Base-by-base conservation (phyloP, 2,888 invertebrate genomes). In the Campopleginae sp. region DNA sequence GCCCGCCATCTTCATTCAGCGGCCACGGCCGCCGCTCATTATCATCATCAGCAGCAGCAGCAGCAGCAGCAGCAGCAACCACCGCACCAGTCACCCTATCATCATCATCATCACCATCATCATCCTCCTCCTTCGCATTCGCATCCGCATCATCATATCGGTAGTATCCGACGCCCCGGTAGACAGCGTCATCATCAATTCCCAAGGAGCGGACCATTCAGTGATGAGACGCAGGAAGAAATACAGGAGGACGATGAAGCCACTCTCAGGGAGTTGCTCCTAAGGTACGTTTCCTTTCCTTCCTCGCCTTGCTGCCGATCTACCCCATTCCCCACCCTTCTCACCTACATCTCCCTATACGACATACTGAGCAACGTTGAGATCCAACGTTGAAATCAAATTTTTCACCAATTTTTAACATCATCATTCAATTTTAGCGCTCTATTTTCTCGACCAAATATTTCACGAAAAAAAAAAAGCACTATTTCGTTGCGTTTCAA, bases 211-310 rank as follows among this genome's bases (percentile, higher is more conserved):
- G 95, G 95, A 95, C 95, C 95, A 95, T 96, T 96, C 95, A 96
- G 96, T 96, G 96, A 96, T 96, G 96, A 96, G 96, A 96, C 96
- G 96, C 95, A 96, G 95, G 96, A 96, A 95, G 97, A 97, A 95
- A 94, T 95, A 95, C 95, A 95, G 94, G 94, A 94, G 94, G 95
- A 95, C 94, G 98, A 98, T 96, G 98, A 98, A 96, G 97, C 97
- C 95, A 98, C 97, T 96, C 97, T 98, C 95, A 97, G 97, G 96
- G 97, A 98, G 96, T 96, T 98, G 96, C 97, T 98, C 95, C 96
- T 98, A 97, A 98, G 98, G 98, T 97, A 96, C 95, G 95, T 95
- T 44, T 27, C 58, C 27, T 27, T 27, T 10, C 12, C 58, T 19
- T 14, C 8, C 54, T 14, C n/a, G n/a, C n/a, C n/a, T n/a, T n/a